Conservation (phyloP, 92 coral and sea anemone species). For the Anthopleura xanthogrammica region DNA sequence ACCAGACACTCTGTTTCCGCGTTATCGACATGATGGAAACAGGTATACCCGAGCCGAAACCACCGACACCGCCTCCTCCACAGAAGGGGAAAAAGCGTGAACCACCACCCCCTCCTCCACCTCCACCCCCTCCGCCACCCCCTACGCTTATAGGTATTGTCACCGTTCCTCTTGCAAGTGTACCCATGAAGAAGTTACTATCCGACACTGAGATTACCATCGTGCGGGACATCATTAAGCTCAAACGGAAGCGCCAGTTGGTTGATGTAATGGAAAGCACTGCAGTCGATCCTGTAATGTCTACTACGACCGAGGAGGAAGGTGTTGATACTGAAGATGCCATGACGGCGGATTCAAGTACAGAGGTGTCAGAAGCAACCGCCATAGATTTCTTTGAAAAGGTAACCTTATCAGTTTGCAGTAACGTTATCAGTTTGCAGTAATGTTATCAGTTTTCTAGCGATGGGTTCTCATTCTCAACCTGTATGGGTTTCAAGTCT, state of each 20-base stretch:
- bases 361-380: slow-evolving; percentile 16
- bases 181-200: slow-evolving; percentile 85
- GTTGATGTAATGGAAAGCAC: slow-evolving; percentile 51
- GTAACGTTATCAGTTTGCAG: too few species aligned
- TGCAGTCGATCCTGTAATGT: slow-evolving; percentile 57
- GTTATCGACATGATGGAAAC: slow-evolving; percentile 87
- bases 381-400: slow-evolving; percentile 10
- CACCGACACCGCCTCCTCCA: slow-evolving; percentile 56
- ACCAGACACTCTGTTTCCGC: slow-evolving; percentile 86
- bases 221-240: slow-evolving; percentile 75
- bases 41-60: slow-evolving; percentile 58
- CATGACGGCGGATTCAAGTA: slow-evolving; percentile 26
- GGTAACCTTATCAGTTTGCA: not conserved
- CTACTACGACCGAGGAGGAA: slow-evolving; percentile 72
- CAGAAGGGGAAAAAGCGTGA: slow-evolving; percentile 33
- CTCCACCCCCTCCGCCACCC: slow-evolving; percentile 64
- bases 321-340: slow-evolving; percentile 62
- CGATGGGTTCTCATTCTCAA: too few species aligned
- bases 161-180: slow-evolving; percentile 80
- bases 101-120: slow-evolving; percentile 57
- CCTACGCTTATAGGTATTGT: slow-evolving; percentile 79
- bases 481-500: too few species aligned
- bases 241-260: slow-evolving; percentile 63
- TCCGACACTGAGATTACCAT: slow-evolving; percentile 91
- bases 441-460: too few species aligned